phyloP scores from a whole-genome alignment of 2,113 vertebrate genomes.

The Meriones unguiculatus region DNA sequence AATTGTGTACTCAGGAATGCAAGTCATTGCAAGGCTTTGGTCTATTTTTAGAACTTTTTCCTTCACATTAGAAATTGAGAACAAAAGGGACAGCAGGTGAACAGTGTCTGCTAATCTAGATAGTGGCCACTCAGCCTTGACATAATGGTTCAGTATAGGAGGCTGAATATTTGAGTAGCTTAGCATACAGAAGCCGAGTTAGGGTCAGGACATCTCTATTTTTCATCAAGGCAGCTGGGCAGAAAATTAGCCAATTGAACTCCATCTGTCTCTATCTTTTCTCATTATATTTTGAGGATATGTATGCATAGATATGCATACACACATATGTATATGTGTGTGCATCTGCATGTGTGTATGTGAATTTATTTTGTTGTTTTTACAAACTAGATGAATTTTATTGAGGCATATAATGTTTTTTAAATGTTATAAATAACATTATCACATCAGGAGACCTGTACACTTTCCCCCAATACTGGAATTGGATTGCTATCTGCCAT shows the following conservation, averaged over 20 bases:
- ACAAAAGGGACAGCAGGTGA: constrained; percentile 76
- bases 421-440: neutral
- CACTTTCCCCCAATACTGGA: neutral
- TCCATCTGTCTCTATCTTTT: constrained; percentile 72
- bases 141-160: constrained; percentile 79
- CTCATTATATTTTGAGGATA: constrained; percentile 71
- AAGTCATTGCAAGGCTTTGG: constrained; percentile 25
- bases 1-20: constrained; percentile 49
- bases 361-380: neutral
- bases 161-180: constrained; percentile 79
- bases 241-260: constrained; percentile 85
- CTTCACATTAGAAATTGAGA: constrained; percentile 56
- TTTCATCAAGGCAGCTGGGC: constrained; percentile 82
- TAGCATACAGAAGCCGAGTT: constrained; percentile 70
- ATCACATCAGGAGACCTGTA: neutral
- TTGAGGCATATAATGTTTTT: neutral
- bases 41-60: constrained; percentile 64
- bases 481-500: neutral
- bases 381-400: neutral
- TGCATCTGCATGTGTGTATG: neutral
- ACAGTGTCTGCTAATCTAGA: constrained; percentile 76
- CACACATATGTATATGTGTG: neutral
- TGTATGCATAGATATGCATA: neutral
- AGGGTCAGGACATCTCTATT: constrained; percentile 80
- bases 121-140: constrained; percentile 77